Evolutionary conservation across 1,140 invertebrate genomes (phyloP).

Genomic region (Chrysoperla carnea): DNA sequence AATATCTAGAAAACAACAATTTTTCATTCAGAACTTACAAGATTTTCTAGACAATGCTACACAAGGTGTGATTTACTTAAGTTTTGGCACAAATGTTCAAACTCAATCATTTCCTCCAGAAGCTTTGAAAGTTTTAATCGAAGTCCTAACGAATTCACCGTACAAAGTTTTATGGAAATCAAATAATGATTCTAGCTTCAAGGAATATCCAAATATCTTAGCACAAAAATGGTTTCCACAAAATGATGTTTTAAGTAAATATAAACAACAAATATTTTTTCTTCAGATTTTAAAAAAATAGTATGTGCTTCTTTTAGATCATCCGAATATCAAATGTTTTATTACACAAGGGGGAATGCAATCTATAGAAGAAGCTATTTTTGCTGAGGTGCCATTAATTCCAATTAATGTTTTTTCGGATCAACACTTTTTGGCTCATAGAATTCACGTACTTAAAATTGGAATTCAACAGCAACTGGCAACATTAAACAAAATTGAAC

Average conservation of each 20-base stretch:
- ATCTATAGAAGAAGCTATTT: conserved; percentile 25
- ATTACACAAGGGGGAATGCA: conserved; percentile 27
- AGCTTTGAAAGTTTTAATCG: neutral
- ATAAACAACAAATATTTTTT: neutral
- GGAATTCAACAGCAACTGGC: conserved; percentile 13
- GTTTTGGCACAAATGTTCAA: conserved; percentile 18
- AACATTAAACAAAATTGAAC: conserved; percentile 13
- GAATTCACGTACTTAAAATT: conserved; percentile 10
- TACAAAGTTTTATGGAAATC: neutral
- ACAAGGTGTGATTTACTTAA: conserved; percentile 18
- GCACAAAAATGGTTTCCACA: neutral
- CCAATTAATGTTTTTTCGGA: conserved; percentile 19
- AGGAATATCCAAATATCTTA: neutral
- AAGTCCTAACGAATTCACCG: neutral
- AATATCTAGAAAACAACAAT: neutral
- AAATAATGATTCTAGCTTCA: neutral
- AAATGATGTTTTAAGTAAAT: conserved; percentile 3
- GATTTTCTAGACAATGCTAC: conserved; percentile 11
- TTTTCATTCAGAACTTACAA: conserved; percentile 12
- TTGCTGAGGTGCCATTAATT: conserved; percentile 23
- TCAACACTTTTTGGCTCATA: conserved; percentile 15
- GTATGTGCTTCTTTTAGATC: conserved; percentile 17
- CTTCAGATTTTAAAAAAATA: neutral
- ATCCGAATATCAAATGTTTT: conserved; percentile 22
- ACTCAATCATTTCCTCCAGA: conserved; percentile 7